Evolutionary conservation across 2,113 vertebrate species (phyloP).

Genomic region (Psephotus haematonotus): DNA sequence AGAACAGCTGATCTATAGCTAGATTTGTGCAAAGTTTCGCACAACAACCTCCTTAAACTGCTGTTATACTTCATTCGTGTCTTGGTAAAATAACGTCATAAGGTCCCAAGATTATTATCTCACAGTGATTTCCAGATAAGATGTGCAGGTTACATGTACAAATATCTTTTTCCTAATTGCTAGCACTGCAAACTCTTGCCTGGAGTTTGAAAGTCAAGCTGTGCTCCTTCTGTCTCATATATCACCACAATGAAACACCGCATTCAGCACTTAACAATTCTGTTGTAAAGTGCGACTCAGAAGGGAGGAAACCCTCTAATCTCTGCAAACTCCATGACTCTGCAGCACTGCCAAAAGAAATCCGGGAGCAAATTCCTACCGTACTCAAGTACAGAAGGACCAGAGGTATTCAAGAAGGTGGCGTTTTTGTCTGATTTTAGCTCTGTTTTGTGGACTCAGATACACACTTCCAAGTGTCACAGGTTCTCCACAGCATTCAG

Average conservation of each 20-base stretch:
- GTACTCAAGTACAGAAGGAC: neutral
- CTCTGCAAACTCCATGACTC: neutral
- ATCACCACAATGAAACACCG: neutral
- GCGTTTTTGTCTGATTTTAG: neutral
- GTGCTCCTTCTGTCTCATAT: neutral
- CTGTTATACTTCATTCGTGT: neutral
- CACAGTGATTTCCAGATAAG: constrained; percentile 17
- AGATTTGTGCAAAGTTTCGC: constrained; percentile 23
- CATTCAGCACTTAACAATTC: neutral
- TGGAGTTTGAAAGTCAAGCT: constrained; percentile 28
- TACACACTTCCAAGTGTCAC: neutral
- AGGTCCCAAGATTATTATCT: constrained; percentile 25
- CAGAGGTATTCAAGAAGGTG: neutral
- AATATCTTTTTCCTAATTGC: neutral
- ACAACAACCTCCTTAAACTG: constrained; percentile 15
- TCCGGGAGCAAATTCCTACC: neutral
- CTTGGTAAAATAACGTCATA: neutral
- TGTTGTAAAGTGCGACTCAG: neutral
- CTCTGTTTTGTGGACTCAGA: neutral
- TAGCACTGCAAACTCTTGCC: neutral
- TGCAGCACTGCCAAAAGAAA: neutral
- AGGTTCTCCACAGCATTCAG: neutral
- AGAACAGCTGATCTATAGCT: constrained; percentile 24
- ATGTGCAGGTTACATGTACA: neutral
- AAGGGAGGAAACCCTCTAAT: neutral